Base-by-base conservation (phyloP, 2,113 vertebrate species). In the Austrofundulus limnaeus region DNA sequence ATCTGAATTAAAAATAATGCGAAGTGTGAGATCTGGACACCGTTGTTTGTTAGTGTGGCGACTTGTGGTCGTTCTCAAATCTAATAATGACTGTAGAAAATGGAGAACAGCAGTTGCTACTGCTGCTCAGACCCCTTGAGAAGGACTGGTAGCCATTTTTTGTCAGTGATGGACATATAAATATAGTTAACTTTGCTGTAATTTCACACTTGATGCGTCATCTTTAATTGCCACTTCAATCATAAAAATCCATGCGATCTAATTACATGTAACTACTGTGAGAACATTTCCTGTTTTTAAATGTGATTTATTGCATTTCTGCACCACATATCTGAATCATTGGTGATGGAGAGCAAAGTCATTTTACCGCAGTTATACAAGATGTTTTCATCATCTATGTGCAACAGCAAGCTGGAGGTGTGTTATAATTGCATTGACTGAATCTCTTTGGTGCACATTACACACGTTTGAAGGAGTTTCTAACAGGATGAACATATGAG, bases 1-100 rank as follows among this genome's bases (percentile, higher is more conserved):
- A 83, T 89, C 78, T 80, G 66, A 85, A 87, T 89, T 79, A 71
- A 82, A 85, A 84, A 78, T 76, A 87, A 88, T 82, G 65, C 76
- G 64, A 49, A 43, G 69, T 50, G 75, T 85, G 77, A 73, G 81
- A 86, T 59, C 70, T 20, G 78, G 58, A 71, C 42, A 62, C 53
- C 69, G 70, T 88, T 88, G 87, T 81, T 77, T 78, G 79, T 77
- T 69, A 61, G 80, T 13, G 72, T 55, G 77, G 76, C 68, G 85
- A 82, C 83, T 80, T 82, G 86, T 21, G 82, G 82, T 81, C 66
- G 77, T 72, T 80, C 80, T 76, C 70, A 77, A 85, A 88, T 85
- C 86, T 86, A 81, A 87, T 87, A 89, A 88, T 87, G 77, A 82
- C 70, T 62, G 19, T 89, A 74, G 80, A 71, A 78, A 52, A 83